A percentile compares a stretch with the other conserved stretches of the same genome.
Evolutionary conservation across 1,140 invertebrate species (phyloP).

Genomic region (Zaprionus vittiger): DNA sequence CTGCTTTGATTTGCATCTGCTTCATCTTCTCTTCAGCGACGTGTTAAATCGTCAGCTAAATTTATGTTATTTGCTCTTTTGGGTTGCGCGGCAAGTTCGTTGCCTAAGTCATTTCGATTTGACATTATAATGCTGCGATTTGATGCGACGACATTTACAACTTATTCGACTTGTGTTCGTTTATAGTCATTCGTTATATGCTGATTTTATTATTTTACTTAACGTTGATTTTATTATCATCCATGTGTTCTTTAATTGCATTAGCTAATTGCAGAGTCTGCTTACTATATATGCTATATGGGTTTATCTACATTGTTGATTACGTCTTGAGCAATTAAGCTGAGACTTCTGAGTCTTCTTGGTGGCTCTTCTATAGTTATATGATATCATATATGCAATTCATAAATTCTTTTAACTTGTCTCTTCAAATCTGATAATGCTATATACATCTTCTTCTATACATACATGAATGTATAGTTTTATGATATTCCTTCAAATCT

Average conservation of each 20-base stretch:
- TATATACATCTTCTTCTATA: too few species aligned
- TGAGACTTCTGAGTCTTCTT: background rate
- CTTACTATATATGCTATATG: background rate
- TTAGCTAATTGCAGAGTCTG: background rate
- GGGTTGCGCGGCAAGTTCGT: constrained; percentile 39
- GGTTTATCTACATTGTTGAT: background rate
- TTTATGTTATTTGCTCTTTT: constrained; percentile 60
- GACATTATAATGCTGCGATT: constrained; percentile 56
- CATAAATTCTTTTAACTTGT: too few species aligned
- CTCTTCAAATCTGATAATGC: background rate
- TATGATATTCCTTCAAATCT: too few species aligned
- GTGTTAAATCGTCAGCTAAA: constrained; percentile 55
- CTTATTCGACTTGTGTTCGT: constrained; percentile 45
- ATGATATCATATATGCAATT: too few species aligned
- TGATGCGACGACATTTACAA: constrained; percentile 63
- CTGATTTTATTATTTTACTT: constrained; percentile 7
- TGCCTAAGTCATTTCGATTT: constrained; percentile 52
- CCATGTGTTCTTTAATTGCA: constrained; percentile 28
- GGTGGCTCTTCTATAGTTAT: background rate
- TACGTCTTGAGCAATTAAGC: background rate
- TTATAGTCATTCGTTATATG: constrained; percentile 28
- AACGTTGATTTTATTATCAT: constrained; percentile 4
- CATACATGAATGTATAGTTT: too few species aligned
- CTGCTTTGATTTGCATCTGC: constrained; percentile 62
- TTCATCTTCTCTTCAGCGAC: constrained; percentile 10